These are phyloP conservation scores for Camelus bactrianus DNA, from an alignment of 2,113 vertebrate species.

Conservation along the genomic window DNA sequence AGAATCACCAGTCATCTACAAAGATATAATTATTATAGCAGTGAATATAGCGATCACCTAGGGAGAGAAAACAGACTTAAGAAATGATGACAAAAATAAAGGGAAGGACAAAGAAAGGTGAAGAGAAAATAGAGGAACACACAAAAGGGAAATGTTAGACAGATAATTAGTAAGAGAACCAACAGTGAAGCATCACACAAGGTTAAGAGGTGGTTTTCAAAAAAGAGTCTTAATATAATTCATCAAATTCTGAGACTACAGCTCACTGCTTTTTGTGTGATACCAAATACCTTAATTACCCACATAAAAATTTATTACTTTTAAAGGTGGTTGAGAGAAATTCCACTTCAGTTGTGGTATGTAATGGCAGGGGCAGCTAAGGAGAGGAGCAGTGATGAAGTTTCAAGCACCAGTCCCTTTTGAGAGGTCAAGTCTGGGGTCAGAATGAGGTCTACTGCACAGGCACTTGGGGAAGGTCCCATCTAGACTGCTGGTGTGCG, in stretches of 20 bases:
- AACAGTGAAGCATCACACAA: neutral
- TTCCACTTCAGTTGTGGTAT: neutral
- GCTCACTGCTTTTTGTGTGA: neutral
- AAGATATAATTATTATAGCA: neutral
- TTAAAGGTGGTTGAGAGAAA: neutral
- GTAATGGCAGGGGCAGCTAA: neutral
- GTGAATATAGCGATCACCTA: neutral
- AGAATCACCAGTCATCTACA: neutral
- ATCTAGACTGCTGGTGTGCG: neutral
- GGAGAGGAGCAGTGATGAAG: neutral
- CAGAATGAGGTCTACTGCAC: neutral
- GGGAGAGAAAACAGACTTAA: neutral
- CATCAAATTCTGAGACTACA: neutral
- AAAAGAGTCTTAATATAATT: neutral
- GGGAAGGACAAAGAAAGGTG: neutral
- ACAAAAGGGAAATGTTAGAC: neutral
- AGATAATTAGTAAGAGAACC: neutral
- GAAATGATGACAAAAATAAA: neutral
- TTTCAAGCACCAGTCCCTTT: constrained; percentile 1
- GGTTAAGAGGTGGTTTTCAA: neutral
- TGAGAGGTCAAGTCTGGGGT: neutral
- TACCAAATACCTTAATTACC: neutral
- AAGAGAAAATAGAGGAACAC: constrained; percentile 2
- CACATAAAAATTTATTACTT: neutral
- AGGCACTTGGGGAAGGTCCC: neutral